Conservation (phyloP, 2,888 invertebrate genomes). For the Drosophila anomalata region DNA sequence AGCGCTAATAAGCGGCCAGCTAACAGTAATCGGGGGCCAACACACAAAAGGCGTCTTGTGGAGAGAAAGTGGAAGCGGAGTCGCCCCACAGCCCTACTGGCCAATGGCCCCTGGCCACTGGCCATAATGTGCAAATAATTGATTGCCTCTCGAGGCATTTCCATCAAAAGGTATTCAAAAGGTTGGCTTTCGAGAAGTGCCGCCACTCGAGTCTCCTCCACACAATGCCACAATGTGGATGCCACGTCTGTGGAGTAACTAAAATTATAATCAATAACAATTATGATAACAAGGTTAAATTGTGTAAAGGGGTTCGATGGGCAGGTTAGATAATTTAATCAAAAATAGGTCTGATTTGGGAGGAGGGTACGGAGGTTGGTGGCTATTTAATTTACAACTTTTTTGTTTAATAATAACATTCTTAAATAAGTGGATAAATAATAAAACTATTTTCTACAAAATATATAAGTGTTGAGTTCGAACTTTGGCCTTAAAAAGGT, state of each 20-base stretch:
- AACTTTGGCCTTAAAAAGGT: too few species aligned
- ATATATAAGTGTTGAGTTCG: too few species aligned
- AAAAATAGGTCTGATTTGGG: too few species aligned
- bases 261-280: not conserved
- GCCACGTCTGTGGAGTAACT: not conserved
- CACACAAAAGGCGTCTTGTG: constrained; percentile 28
- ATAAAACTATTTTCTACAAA: too few species aligned
- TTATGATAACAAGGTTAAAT: not conserved
- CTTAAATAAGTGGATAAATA: too few species aligned
- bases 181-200: not conserved
- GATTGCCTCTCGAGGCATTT: constrained; percentile 21
- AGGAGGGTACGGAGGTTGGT: too few species aligned
- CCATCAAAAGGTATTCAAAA: not conserved
- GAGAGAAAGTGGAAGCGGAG: not conserved
- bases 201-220: not conserved
- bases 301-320: not conserved
- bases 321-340: too few species aligned
- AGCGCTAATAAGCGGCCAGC: constrained; percentile 58
- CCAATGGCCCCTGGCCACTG: constrained; percentile 5
- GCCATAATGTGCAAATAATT: constrained; percentile 36
- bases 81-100: not conserved
- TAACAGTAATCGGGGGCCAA: constrained; percentile 15
- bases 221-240: too few species aligned
- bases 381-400: too few species aligned
- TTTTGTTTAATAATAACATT: too few species aligned